phyloP scores from a whole-genome alignment of 37 sponge, comb jelly and placozoan genomes.

The Eunapius fragilis region DNA sequence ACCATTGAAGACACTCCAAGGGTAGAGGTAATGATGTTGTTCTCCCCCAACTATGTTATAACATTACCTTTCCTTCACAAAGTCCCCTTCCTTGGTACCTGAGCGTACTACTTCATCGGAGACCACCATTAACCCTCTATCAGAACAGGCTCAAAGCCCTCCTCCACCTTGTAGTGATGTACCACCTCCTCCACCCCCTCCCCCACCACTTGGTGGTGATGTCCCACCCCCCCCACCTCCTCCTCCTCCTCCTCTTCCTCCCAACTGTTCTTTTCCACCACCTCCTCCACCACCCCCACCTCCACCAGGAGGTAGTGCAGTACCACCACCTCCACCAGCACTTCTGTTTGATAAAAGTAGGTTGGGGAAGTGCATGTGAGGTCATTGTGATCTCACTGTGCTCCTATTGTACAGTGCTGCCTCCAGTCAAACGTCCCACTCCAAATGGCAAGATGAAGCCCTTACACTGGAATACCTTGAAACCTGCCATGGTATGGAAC shows the following conservation, averaged over 20 bases:
- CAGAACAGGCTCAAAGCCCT: neutral
- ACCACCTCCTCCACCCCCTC: conserved; percentile 39
- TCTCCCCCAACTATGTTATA: neutral
- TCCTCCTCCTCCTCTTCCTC: conserved; percentile 4
- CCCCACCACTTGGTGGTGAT: conserved; percentile 10
- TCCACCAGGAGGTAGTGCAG: neutral
- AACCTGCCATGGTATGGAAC: conserved; percentile 40
- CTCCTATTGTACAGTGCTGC: neutral
- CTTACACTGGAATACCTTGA: conserved; percentile 72
- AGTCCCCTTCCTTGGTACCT: conserved; percentile 4
- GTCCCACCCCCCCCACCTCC: conserved; percentile 26
- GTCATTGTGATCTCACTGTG: neutral
- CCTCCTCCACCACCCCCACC: conserved; percentile 41
- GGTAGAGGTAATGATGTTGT: neutral
- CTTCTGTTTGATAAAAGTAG: neutral
- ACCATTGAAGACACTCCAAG: neutral
- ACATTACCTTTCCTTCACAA: neutral
- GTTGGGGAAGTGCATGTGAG: neutral
- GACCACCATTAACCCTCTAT: neutral
- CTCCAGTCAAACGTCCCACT: neutral
- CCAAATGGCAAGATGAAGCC: conserved; percentile 69
- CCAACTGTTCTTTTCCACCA: neutral
- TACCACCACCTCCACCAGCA: neutral
- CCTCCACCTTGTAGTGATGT: conserved; percentile 8
- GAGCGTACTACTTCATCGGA: neutral